Base-by-base conservation (phyloP, 1,140 invertebrate species). In the Cotesia typhae region DNA sequence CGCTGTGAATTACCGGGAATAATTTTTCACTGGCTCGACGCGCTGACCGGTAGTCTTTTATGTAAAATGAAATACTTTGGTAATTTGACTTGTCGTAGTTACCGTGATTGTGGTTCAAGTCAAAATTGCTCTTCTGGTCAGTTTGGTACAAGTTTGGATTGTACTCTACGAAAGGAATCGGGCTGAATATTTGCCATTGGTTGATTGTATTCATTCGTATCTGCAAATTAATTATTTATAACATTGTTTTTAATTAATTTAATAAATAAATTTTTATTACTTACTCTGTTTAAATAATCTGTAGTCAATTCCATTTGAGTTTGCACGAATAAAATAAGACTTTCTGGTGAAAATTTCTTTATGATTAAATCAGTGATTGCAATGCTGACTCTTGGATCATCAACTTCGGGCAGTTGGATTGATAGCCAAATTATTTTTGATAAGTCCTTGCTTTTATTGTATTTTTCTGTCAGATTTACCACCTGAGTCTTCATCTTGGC, bases 191-290 rank as follows among this genome's bases (percentile, higher is more conserved):
- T 88, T 96, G 95, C 81, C 90, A 92, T 68, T 91, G 91, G 63
- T 84, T 85, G 68, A 96, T 94, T 3, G 94, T 96, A 82, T 95
- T 95, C 93, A 96, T 95, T 69, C 94, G 88, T 6, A 94, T 91
- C 90, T 94, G 82, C 59, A 73, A 4, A 59, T 57, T 37, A 67
- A 67, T 73, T 66, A 63, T 73, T 55, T 37, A 68, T 57, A 69
- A 41, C 66, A 70, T 68, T 61, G 4, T 35, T 65, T 71, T 38
- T 17, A 74, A 68, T 57, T 41, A 70, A 68, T 66, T 17, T 66
- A 66, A 67, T 36, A 51, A 60, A 38, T 57, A 51, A 12, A 59
- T 14, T 36, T 47, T 64, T 4, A 67, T 66, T 70, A 81, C 88
- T 87, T 79, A 94, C 93, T 77, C 93, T 89, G 77, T 96, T 98